Conservation (phyloP, 2,797 vertebrate genomes). For the Sebastes nivosus region DNA sequence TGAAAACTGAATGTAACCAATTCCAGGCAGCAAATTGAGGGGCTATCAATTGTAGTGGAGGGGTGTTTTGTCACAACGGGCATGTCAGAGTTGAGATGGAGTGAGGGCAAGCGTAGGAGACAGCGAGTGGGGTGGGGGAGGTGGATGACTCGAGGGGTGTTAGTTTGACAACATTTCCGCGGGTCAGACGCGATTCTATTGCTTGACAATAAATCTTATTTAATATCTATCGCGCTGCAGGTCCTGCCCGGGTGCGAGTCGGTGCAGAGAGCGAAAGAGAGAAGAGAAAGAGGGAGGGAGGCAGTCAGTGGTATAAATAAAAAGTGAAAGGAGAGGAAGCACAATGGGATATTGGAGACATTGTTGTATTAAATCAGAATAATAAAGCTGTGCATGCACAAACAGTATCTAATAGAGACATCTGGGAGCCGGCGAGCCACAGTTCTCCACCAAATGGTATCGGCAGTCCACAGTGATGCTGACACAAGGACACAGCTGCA, state of each 20-base stretch:
- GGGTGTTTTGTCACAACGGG: slow-evolving; percentile 59
- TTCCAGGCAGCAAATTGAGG: slow-evolving; percentile 75
- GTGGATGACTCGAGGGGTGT: slow-evolving; percentile 21
- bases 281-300: neutral
- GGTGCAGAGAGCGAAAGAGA: neutral
- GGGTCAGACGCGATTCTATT: slow-evolving; percentile 71
- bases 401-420: slow-evolving; percentile 79
- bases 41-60: slow-evolving; percentile 73
- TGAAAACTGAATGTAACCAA: slow-evolving; percentile 74
- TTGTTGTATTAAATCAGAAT: slow-evolving; percentile 84
- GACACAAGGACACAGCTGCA: slow-evolving; percentile 77
- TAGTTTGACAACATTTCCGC: slow-evolving; percentile 59
- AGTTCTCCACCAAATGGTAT: slow-evolving; percentile 33
- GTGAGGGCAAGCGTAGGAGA: slow-evolving; percentile 30
- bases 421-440: slow-evolving; percentile 50
- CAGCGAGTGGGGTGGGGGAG: neutral
- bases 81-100: slow-evolving; percentile 43
- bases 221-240: slow-evolving; percentile 76
- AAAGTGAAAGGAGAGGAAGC: slow-evolving; percentile 79
- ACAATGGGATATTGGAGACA: slow-evolving; percentile 74
- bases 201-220: slow-evolving; percentile 81
- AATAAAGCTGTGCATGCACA: slow-evolving; percentile 80
- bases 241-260: slow-evolving; percentile 43
- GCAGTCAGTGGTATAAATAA: slow-evolving; percentile 73
- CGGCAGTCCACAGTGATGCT: slow-evolving; percentile 35